These are phyloP conservation scores for Hemistola chrysoprasaria DNA, from an alignment of 2,888 invertebrate species.

Conservation along the genomic window DNA sequence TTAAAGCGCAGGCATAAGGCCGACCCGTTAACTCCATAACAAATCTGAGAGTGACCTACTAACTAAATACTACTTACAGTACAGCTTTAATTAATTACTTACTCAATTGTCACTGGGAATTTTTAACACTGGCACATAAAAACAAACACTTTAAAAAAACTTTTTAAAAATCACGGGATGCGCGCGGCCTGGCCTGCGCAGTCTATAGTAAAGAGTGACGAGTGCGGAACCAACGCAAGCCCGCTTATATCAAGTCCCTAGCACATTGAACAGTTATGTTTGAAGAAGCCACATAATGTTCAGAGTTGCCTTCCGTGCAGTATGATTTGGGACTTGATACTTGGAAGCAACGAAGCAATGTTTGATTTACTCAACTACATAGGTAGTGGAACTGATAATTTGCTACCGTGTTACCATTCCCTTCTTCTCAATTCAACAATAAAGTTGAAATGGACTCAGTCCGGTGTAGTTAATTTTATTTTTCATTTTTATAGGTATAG, in stretches of 20 bases:
- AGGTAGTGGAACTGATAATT: too few relatives aligned
- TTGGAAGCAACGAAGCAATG: too few relatives aligned
- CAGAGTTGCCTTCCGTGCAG: slow-evolving; percentile 44
- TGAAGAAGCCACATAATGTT: slow-evolving; percentile 50
- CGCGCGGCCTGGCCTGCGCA: slow-evolving; percentile 57
- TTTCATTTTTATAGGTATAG: too few relatives aligned
- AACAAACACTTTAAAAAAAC: slow-evolving; percentile 33
- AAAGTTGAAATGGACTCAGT: too few relatives aligned
- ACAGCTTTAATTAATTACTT: slow-evolving; percentile 55
- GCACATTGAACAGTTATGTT: slow-evolving; percentile 73
- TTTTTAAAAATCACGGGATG: slow-evolving; percentile 56
- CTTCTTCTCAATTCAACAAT: too few relatives aligned
- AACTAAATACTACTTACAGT: slow-evolving; percentile 45
- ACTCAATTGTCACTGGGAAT: slow-evolving; percentile 38
- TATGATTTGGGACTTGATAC: slow-evolving; percentile 26
- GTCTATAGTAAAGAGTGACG: slow-evolving; percentile 68
- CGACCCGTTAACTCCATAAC: slow-evolving; percentile 41
- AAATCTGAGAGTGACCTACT: slow-evolving; percentile 51
- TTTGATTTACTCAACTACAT: too few relatives aligned
- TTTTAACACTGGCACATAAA: slow-evolving; percentile 51
- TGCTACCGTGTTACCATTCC: too few relatives aligned
- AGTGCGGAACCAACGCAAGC: slow-evolving; percentile 62
- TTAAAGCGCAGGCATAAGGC: slow-evolving; percentile 32
- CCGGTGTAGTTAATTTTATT: too few relatives aligned
- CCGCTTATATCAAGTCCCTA: slow-evolving; percentile 67